Evolutionary conservation across 2,113 vertebrate species (phyloP).

Genomic region (Diadophis punctatus): DNA sequence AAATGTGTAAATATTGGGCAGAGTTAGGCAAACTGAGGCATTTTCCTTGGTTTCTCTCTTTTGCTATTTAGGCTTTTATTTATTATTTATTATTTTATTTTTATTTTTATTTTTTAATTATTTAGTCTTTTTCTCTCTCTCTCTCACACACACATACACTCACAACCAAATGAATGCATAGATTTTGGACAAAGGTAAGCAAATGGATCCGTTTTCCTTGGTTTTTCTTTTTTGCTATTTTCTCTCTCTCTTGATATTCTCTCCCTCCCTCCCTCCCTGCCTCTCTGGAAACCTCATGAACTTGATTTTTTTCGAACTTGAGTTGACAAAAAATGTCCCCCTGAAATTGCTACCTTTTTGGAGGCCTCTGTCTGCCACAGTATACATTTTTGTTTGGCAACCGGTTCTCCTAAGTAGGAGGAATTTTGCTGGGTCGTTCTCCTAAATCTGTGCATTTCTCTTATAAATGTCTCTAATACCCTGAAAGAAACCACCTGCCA

Average conservation of each 20-base stretch:
- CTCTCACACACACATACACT: neutral
- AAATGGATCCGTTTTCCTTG: neutral
- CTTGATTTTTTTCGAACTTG: neutral
- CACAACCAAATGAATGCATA: neutral
- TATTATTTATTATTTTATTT: too few relatives aligned
- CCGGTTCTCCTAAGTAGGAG: neutral
- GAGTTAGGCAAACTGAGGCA: neutral
- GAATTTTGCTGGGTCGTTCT: neutral
- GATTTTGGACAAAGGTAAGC: neutral
- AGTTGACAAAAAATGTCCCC: neutral
- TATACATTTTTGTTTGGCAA: neutral
- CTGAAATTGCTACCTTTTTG: neutral
- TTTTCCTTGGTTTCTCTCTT: neutral
- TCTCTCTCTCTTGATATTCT: neutral
- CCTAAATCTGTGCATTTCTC: neutral
- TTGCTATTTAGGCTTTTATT: neutral
- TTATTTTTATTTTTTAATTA: too few relatives aligned
- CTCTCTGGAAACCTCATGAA: neutral
- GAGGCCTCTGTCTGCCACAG: neutral
- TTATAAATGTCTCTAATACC: neutral
- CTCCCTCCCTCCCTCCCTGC: neutral
- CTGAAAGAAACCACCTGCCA: neutral
- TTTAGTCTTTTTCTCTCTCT: neutral
- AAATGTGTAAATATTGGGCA: neutral
- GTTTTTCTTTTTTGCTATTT: neutral